Base-by-base conservation (phyloP, 2,113 vertebrate species). In the Romanogobio albipinnatus region DNA sequence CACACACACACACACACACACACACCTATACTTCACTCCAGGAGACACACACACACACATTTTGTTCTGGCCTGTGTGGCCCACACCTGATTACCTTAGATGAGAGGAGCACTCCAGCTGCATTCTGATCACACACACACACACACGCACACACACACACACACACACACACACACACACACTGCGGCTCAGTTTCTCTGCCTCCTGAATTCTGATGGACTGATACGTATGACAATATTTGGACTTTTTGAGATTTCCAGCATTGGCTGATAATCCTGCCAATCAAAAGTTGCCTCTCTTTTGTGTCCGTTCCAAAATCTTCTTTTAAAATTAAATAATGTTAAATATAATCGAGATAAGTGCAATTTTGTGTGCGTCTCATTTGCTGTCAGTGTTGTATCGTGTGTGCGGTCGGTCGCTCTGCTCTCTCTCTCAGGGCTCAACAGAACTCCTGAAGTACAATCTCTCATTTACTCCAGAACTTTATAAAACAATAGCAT, bases 61-160 rank as follows among this genome's bases (percentile, higher is more conserved):
- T 62, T 73, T 22, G 2, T 8, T 49, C 24, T 76, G 56, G 11
- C 82, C 79, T 82, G 26, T 66, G 58, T 66, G 17, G 24, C 74
- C 53, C 53, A 53, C 19, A 26, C 33, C 49, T 83, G 68, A 83
- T 83, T 74, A 64, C 43, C 11, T 75, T 47, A 47, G 82, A 84
- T 84, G 56, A 75, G 70, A 75, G 13, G 0, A 84, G 56, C 24
- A 76, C 71, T 59, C 15, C 4, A 62, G 24, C 56, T 49, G 82
- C 70, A 64, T 76, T 56, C 36, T 76, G 26, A 84, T 49, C 70
- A 33, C 24, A 3, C 39, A 47, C 17, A 1, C 58, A 17, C 29
- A 9, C 56, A 24, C 61, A 66, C 62, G 17, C 26, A 13, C 6
- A 8, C 6, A 56, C 49, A 53, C 49, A 53, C 15, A 53, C 51